These are phyloP conservation scores for Cerastoderma edule DNA, from an alignment of 2,888 invertebrate genomes.

Conservation along the genomic window DNA sequence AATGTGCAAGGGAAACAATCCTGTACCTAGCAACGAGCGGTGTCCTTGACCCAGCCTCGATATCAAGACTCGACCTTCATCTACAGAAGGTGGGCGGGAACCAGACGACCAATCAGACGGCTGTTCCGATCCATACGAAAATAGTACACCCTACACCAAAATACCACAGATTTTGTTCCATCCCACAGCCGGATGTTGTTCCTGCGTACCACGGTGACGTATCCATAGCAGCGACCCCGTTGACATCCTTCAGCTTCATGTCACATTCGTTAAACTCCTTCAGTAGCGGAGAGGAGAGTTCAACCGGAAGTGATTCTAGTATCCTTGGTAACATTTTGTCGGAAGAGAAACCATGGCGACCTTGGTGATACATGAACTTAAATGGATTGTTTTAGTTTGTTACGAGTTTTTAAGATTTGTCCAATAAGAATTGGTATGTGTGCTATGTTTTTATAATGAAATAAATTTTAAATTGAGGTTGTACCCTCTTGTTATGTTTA, in stretches of 20 bases:
- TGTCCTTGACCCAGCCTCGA: background rate
- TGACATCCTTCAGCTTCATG: too few species aligned
- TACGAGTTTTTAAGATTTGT: background rate
- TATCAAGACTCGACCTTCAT: background rate
- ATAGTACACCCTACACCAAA: background rate
- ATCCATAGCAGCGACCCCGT: slow-evolving; percentile 6
- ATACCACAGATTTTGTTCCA: slow-evolving; percentile 11
- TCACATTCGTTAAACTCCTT: background rate
- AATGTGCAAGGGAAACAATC: slow-evolving; percentile 22
- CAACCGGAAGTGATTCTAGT: slow-evolving; percentile 1
- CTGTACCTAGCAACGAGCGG: background rate
- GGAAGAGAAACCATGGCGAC: slow-evolving; percentile 14
- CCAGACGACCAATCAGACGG: background rate
- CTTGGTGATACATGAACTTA: background rate
- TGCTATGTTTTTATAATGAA: slow-evolving; percentile 23
- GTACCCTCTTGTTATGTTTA: too few species aligned
- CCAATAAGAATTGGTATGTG: background rate
- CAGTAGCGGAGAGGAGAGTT: background rate
- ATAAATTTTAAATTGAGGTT: too few species aligned
- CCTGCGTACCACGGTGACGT: background rate
- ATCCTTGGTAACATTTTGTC: slow-evolving; percentile 19
- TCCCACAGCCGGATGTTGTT: background rate
- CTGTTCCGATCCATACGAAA: background rate
- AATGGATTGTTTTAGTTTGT: background rate
- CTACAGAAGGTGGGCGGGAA: background rate